These are phyloP conservation scores for Mormyrus lacerda DNA, from an alignment of 2,113 vertebrate genomes.

Conservation along the genomic window DNA sequence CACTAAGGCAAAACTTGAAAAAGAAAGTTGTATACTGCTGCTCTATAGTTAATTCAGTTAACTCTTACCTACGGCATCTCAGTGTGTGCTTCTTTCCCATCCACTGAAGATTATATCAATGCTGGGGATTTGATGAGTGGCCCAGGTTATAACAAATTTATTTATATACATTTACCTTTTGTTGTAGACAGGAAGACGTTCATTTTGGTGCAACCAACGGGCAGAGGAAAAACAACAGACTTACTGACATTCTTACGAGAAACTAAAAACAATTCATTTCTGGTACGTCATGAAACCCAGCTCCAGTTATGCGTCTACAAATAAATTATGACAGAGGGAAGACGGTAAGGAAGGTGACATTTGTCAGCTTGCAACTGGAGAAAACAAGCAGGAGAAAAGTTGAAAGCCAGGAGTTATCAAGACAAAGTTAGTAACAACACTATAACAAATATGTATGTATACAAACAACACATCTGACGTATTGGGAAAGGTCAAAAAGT, in stretches of 20 bases:
- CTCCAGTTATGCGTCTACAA: neutral
- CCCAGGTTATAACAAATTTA: neutral
- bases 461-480: neutral
- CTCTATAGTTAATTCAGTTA: neutral
- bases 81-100: neutral
- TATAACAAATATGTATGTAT: neutral
- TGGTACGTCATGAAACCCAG: neutral
- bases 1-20: neutral
- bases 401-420: neutral
- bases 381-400: neutral
- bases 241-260: neutral
- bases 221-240: neutral
- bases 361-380: neutral
- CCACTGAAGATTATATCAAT: neutral
- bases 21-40: neutral
- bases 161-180: neutral
- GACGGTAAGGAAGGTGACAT: neutral
- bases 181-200: neutral
- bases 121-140: neutral
- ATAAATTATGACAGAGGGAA: neutral
- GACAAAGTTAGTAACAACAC: neutral
- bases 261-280: neutral
- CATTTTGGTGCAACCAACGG: neutral
- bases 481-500: neutral
- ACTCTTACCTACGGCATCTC: neutral